phyloP scores from a whole-genome alignment of 2,113 vertebrate genomes.

The Lanius collurio region DNA sequence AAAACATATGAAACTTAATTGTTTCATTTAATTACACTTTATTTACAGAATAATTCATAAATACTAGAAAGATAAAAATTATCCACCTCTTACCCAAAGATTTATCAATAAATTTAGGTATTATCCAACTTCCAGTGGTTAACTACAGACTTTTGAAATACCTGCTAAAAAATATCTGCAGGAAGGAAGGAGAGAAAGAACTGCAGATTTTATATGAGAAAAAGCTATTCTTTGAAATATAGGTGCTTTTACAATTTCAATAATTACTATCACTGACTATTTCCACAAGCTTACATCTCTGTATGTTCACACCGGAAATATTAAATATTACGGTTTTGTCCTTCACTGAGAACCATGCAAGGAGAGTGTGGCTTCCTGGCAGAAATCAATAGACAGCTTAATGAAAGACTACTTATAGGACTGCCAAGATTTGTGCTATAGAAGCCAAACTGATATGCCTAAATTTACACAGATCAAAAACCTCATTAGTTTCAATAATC shows the following conservation, averaged over 20 bases:
- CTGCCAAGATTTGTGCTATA: neutral
- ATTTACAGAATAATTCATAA: neutral
- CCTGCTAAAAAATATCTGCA: neutral
- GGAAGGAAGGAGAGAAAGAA: neutral
- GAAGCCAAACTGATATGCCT: neutral
- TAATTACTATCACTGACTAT: neutral
- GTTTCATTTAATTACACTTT: neutral
- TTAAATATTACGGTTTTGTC: neutral
- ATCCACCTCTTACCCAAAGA: neutral
- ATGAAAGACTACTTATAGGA: neutral
- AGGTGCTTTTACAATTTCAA: neutral
- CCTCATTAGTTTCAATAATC: neutral
- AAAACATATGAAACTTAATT: neutral
- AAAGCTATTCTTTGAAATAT: neutral
- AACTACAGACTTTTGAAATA: neutral
- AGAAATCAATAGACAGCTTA: neutral
- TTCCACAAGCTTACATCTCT: neutral
- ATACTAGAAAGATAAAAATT: neutral
- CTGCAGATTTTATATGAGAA: neutral
- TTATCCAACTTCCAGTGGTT: neutral
- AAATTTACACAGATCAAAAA: neutral
- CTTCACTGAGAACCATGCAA: neutral
- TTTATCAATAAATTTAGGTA: neutral
- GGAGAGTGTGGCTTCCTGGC: neutral
- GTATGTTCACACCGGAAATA: neutral